Evolutionary conservation across 2,113 vertebrate species (phyloP).

Genomic region (Octodon degus): DNA sequence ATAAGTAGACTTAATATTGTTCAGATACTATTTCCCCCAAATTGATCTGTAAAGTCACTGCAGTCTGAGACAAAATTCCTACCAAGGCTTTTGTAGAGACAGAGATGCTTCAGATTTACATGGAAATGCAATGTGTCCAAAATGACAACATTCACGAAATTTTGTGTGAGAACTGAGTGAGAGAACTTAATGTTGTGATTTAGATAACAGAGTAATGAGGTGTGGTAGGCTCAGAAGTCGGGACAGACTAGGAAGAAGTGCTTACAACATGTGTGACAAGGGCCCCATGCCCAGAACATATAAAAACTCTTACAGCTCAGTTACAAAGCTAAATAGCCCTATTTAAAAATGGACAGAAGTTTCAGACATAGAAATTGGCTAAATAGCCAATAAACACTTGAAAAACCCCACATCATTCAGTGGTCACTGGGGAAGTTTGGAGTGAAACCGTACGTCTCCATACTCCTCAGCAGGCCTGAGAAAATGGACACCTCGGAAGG

Average conservation of each 20-base stretch:
- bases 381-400: background rate
- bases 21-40: background rate
- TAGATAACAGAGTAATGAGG: background rate
- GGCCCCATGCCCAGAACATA: background rate
- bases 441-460: fast-evolving
- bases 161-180: background rate
- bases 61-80: background rate
- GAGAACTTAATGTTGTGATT: background rate
- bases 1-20: background rate
- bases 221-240: background rate
- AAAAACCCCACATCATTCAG: background rate
- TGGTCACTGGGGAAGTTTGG: background rate
- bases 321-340: background rate
- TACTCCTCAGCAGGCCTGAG: fast-evolving
- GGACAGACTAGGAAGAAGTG: fast-evolving
- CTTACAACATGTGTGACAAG: background rate
- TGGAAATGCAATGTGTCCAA: background rate
- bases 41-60: background rate
- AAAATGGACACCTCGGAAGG: fast-evolving
- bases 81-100: background rate
- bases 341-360: background rate
- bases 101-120: background rate
- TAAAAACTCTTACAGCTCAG: background rate
- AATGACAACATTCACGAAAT: background rate
- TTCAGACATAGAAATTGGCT: background rate